A percentile compares a stretch with the other conserved stretches of the same genome.
These are phyloP conservation scores for Vimba vimba DNA, from an alignment of 2,113 vertebrate genomes.

Conservation along the genomic window DNA sequence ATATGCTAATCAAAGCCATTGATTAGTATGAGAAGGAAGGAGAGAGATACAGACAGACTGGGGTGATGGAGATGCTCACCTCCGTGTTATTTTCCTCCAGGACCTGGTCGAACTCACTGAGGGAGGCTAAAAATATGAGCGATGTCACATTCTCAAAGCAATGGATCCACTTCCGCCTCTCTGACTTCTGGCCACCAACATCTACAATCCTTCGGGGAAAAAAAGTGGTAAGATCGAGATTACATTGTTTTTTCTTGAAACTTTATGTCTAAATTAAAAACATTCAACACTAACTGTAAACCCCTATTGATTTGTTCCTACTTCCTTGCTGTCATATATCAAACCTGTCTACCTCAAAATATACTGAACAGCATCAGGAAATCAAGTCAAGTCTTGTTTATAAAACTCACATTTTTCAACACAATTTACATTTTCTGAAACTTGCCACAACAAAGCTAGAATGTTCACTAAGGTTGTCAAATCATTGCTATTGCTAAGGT, in stretches of 20 bases:
- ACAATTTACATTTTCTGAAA: background rate
- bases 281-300: slow-evolving; percentile 1
- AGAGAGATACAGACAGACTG: background rate
- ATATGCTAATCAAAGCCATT: background rate
- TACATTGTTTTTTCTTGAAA: background rate
- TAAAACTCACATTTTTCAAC: background rate
- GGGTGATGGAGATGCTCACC: slow-evolving; percentile 68
- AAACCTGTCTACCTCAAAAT: slow-evolving; percentile 2
- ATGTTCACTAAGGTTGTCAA: background rate
- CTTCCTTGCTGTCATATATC: background rate
- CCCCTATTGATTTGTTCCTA: background rate
- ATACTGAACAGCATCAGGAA: background rate
- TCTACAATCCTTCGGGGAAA: slow-evolving; percentile 83
- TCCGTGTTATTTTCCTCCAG: slow-evolving; percentile 85
- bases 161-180: slow-evolving; percentile 91
- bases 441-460: background rate
- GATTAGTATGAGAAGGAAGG: background rate
- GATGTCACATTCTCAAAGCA: slow-evolving; percentile 90
- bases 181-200: slow-evolving; percentile 88
- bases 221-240: background rate
- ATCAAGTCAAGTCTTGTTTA: background rate
- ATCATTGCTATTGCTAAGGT: background rate
- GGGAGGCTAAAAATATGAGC: slow-evolving; percentile 89
- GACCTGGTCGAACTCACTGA: slow-evolving; percentile 90
- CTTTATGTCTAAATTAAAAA: slow-evolving; percentile 14